Base-by-base conservation (phyloP, 1,140 invertebrate species). In the Halesus radiatus region DNA sequence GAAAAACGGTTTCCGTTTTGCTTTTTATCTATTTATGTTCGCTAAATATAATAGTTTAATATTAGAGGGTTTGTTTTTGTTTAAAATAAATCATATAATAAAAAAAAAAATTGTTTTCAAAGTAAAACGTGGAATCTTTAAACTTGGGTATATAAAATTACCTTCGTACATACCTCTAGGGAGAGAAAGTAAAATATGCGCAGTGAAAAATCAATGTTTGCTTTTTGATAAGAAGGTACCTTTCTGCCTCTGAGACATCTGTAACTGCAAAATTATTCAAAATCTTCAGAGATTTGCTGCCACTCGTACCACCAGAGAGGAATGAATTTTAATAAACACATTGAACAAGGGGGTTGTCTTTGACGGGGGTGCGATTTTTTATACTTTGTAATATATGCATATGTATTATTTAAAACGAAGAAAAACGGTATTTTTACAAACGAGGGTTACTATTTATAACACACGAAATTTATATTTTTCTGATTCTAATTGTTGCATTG, bases 141-240 rank as follows among this genome's bases (percentile, higher is more conserved):
- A 45, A 45, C 10, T n/a, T n/a, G n/a, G 1, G 37, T 45, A 45
- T 8, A 45, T 45, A 45, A 66, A 26, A 66, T 29, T 66, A 22
- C 16, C 16, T 32, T n/a, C 37, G 7, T 66, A 66, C 26, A 37
- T 16, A 26, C 3, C 62, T 26, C 60, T 4, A 53, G 50, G 45
- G 56, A 10, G 29, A 62, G 18, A 23, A 60, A 68, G 77, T 80
- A 82, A 80, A 80, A 82, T 79, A 82, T 79, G 72, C 81, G 77
- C 79, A 77, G 79, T 15, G 20, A 77, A 82, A 82, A 80, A 82
- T 82, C 81, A 82, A 82, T 82, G 81, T 82, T 80, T 64, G 78
- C 50, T 66, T 79, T 82, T 74, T 80, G 81, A 80, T 82, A 74
- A 78, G 56, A 79, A 18, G 78, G 13, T 15, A 26, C 29, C 22